Evolutionary conservation across 2,113 vertebrate species (phyloP), one percentile per base, ranked within the genome.

Genomic region (Burhinus bistriatus): DNA sequence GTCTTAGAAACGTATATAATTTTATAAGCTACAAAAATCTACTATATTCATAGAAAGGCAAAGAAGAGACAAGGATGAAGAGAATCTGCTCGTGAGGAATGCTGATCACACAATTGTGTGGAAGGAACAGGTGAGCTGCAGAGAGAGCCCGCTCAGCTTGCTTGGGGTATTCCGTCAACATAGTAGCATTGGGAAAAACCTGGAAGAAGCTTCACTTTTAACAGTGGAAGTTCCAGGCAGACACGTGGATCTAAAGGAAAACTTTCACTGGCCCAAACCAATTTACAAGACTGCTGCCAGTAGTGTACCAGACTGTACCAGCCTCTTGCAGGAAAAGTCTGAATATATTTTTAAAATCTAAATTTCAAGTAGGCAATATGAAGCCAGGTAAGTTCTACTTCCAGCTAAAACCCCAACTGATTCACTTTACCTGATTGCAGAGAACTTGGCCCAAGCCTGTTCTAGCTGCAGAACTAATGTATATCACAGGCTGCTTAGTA

Each of bases 361-460:
- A 42, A 75, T 59, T 90, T 66, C 47, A 83, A 72, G 42, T 8
- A 81, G 38, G 27, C 47, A 71, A 8, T 19, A 71, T 6, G 23
- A 94, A 72, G 26, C 2, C 47, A 87, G 20, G 18, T 5, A 59
- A 25, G n/a, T 42, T 90, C 20, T 42, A 70, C 32, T 3, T 65
- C n/a, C 27, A 94, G 32, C 32, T 70, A 68, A 85, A 70, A 7
- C 2, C 9, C 11, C 40, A 59, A 20, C 11, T 29, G 57, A 36
- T 4, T 72, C 51, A 65, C 40, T 72, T 96, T 98, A 99, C 99
- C 99, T 99, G 99, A 93, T 98, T 99, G 97, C 99, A 99, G 47
- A 99, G 98, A 95, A 99, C 98, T 89, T 99, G 99, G 95, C 99
- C 99, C 94, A 99, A 97, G 52, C 99, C 99, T n/a, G 98, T 96